Conservation (phyloP, 2,797 vertebrate species). For the Leptodactylus fallax region DNA sequence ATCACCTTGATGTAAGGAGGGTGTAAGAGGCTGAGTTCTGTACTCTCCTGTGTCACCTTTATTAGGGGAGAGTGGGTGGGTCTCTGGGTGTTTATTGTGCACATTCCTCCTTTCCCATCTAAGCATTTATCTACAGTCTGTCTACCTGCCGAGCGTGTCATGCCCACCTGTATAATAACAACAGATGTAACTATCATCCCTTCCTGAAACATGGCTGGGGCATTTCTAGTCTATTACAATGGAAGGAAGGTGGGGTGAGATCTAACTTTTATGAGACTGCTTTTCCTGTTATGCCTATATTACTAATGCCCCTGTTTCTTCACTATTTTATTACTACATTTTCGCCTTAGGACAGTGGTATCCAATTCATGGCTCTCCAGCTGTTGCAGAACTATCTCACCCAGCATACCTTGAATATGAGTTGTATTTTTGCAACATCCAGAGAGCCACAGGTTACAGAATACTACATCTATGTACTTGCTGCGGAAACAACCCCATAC, state of each 20-base stretch:
- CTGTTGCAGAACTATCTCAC: neutral
- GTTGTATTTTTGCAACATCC: neutral
- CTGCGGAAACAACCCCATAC: too few species aligned
- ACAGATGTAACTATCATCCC: slow-evolving; percentile 67
- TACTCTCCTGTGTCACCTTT: slow-evolving; percentile 63
- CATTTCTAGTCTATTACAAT: slow-evolving; percentile 67
- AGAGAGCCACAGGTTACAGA: neutral
- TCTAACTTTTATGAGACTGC: slow-evolving; percentile 58
- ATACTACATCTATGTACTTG: too few species aligned
- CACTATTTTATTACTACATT: neutral
- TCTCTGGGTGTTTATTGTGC: slow-evolving; percentile 36
- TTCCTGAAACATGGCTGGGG: slow-evolving; percentile 66
- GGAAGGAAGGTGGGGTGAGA: slow-evolving; percentile 70
- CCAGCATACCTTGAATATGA: neutral
- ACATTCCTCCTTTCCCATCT: slow-evolving; percentile 65
- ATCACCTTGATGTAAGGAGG: slow-evolving; percentile 4
- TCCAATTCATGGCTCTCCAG: neutral
- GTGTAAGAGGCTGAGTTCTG: slow-evolving; percentile 16
- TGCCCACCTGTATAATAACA: slow-evolving; percentile 62
- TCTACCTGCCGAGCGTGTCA: slow-evolving; percentile 62
- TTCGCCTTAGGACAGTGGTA: neutral
- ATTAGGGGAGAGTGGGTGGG: slow-evolving; percentile 67
- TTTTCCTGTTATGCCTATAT: slow-evolving; percentile 62
- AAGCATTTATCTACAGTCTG: slow-evolving; percentile 23
- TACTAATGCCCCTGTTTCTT: slow-evolving; percentile 6